phyloP scores from a whole-genome alignment of 2,797 vertebrate species.

The Syndactyla subalaris region DNA sequence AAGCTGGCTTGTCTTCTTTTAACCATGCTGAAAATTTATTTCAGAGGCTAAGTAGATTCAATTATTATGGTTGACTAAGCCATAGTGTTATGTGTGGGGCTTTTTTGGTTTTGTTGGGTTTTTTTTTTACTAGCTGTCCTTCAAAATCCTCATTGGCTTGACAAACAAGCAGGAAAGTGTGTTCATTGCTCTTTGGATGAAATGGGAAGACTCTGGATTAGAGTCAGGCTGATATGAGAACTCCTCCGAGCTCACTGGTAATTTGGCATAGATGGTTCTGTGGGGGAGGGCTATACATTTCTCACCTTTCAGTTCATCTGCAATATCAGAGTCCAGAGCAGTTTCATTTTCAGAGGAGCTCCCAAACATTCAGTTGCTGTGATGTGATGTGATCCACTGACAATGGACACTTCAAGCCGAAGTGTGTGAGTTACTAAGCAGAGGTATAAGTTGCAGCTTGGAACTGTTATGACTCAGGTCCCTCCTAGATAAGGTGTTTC shows the following conservation, averaged over 20 bases:
- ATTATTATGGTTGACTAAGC: neutral
- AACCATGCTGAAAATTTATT: neutral
- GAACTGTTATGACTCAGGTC: neutral
- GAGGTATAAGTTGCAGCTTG: neutral
- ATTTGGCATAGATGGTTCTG: neutral
- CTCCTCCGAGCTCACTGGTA: neutral
- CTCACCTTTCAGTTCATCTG: neutral
- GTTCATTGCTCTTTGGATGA: neutral
- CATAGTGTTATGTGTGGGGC: neutral
- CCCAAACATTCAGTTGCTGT: fast-evolving
- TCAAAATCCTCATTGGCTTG: neutral
- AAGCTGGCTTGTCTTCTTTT: neutral
- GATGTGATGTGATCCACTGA: neutral
- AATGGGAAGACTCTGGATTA: neutral
- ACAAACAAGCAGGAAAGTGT: neutral
- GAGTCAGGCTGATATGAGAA: neutral
- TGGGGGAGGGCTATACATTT: neutral
- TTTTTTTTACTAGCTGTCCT: neutral
- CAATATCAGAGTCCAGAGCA: neutral
- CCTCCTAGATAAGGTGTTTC: slow-evolving; percentile 42
- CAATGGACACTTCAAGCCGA: fast-evolving
- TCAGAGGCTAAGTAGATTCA: neutral
- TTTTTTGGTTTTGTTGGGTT: neutral
- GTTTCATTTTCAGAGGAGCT: neutral
- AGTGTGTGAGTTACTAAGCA: neutral